Percentiles rank a stretch among this genome's conserved stretches.
phyloP scores from a whole-genome alignment of 2,888 invertebrate genomes.

The Harmothoe impar region DNA sequence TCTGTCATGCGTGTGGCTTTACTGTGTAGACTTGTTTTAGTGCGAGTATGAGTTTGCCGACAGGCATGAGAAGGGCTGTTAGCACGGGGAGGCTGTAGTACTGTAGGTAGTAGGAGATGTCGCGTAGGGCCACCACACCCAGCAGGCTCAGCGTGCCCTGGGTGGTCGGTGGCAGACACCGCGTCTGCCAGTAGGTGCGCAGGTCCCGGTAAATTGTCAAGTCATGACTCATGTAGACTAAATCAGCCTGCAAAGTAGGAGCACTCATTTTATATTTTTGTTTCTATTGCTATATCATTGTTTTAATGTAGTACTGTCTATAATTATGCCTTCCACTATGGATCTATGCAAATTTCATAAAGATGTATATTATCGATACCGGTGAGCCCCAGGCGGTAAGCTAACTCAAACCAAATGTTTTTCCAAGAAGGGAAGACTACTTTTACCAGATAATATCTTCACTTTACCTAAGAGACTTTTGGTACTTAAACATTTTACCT shows the following conservation, averaged over 20 bases:
- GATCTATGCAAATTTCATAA: too few relatives aligned
- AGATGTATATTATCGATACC: too few relatives aligned
- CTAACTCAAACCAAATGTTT: too few relatives aligned
- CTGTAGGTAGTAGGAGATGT: conserved; percentile 79
- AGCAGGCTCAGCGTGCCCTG: conserved; percentile 76
- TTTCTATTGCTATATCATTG: neutral
- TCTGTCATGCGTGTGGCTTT: conserved; percentile 25
- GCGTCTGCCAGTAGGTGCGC: conserved; percentile 77
- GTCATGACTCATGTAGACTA: conserved; percentile 74
- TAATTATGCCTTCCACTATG: too few relatives aligned
- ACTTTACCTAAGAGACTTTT: too few relatives aligned
- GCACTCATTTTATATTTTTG: neutral
- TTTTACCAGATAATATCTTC: too few relatives aligned
- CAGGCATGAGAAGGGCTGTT: conserved; percentile 78
- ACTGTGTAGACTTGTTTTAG: conserved; percentile 74
- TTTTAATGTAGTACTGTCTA: neutral
- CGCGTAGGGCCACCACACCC: conserved; percentile 76
- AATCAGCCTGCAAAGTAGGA: conserved; percentile 74
- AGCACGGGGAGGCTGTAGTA: conserved; percentile 80
- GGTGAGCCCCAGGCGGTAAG: neutral
- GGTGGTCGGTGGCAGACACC: conserved; percentile 77
- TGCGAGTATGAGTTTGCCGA: conserved; percentile 76
- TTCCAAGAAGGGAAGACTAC: too few relatives aligned
- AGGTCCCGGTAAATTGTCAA: conserved; percentile 72
- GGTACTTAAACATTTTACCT: too few relatives aligned